These are phyloP conservation scores for Caranx ignobilis DNA, from an alignment of 2,113 vertebrate genomes.

Conservation along the genomic window DNA sequence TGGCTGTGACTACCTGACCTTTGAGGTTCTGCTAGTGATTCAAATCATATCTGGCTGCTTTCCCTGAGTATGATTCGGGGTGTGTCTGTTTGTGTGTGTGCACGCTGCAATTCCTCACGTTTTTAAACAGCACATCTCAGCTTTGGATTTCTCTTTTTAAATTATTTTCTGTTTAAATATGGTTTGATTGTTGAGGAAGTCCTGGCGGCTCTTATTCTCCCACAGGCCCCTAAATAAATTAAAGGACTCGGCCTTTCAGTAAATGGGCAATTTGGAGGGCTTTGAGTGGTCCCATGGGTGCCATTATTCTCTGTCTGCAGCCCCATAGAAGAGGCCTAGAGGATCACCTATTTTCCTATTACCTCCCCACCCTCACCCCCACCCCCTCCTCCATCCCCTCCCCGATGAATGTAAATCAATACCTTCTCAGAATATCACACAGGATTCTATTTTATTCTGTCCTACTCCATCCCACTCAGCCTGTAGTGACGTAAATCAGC, in stretches of 20 bases:
- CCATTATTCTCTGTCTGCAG: conserved; percentile 25
- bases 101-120: not conserved
- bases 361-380: not conserved
- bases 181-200: not conserved
- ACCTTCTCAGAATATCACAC: conserved; percentile 2
- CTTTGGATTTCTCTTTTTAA: not conserved
- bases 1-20: conserved; percentile 17
- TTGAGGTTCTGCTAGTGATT: conserved; percentile 9
- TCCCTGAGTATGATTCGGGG: not conserved
- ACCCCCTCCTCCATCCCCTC: too few species aligned
- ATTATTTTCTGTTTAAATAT: not conserved
- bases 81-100: not conserved
- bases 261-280: conserved; percentile 29
- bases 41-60: not conserved
- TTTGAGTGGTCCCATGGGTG: conserved; percentile 27
- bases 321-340: conserved; percentile 4
- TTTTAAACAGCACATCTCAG: not conserved
- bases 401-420: conserved; percentile 31
- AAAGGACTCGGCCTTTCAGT: conserved; percentile 6
- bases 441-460: conserved; percentile 6
- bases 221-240: conserved; percentile 1
- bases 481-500: conserved; percentile 24
- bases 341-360: conserved; percentile 7
- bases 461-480: not conserved
- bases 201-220: not conserved